Conservation (phyloP, 1,140 invertebrate species). For the Zaprionus kolodkinae region DNA sequence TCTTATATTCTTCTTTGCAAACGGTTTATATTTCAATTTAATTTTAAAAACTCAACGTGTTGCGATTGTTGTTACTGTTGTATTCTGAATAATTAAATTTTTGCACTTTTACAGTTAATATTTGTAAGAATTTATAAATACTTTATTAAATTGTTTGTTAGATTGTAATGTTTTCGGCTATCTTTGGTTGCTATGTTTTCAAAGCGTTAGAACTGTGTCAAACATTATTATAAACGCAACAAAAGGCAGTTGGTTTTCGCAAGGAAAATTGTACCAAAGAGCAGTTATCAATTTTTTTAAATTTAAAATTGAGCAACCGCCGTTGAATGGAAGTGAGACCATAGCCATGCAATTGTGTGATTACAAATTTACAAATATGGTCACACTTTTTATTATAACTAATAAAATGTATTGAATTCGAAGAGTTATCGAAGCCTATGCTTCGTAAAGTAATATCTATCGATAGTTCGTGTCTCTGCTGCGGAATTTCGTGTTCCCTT, state of each 20-base stretch:
- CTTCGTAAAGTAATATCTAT: neutral
- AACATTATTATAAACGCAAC: too few species aligned
- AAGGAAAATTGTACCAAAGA: too few species aligned
- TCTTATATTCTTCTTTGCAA: constrained; percentile 28
- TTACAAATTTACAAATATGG: too few species aligned
- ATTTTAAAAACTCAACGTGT: neutral
- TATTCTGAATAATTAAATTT: neutral
- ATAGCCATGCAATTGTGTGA: too few species aligned
- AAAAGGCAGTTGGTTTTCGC: too few species aligned
- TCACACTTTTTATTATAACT: too few species aligned
- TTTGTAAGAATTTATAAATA: neutral
- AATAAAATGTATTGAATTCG: too few species aligned
- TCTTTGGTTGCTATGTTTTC: constrained; percentile 15
- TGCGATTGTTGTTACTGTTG: neutral
- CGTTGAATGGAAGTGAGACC: too few species aligned
- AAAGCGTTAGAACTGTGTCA: constrained; percentile 5
- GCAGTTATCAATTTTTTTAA: too few species aligned
- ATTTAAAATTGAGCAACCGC: too few species aligned
- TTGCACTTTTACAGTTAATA: neutral
- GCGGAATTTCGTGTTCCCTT: neutral
- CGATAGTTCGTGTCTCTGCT: constrained; percentile 9
- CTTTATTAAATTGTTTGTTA: neutral
- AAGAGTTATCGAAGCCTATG: too few species aligned
- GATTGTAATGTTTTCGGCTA: constrained; percentile 13
- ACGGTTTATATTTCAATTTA: constrained; percentile 19